Percentiles rank a stretch among this genome's conserved stretches.
Conservation (phyloP, 2,113 vertebrate genomes). For the Daphoenositta chrysoptera region DNA sequence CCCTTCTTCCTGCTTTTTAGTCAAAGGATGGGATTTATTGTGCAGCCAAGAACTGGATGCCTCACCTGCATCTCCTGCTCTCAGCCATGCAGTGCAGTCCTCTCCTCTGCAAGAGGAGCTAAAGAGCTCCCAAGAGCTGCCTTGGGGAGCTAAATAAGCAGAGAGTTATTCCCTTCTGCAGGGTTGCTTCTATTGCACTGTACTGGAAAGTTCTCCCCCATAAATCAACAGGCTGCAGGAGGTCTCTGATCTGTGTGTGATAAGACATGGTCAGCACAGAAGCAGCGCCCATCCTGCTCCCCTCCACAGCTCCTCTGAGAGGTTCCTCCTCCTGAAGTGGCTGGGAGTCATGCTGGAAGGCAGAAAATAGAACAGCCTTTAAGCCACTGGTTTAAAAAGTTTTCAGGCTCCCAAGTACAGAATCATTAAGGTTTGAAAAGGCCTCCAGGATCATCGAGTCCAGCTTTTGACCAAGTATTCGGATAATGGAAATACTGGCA, state of each 20-base stretch:
- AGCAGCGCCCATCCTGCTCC: not conserved
- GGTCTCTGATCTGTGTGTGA: not conserved
- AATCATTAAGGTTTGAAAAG: not conserved
- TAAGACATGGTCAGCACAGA: not conserved
- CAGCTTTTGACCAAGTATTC: not conserved
- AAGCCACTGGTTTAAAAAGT: not conserved
- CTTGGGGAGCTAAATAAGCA: not conserved
- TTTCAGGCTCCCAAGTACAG: not conserved
- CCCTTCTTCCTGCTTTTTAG: not conserved
- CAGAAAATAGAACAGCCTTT: not conserved
- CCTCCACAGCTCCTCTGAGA: not conserved
- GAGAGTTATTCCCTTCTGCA: not conserved
- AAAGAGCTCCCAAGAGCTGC: accelerated
- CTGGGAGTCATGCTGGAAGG: not conserved
- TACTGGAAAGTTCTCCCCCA: not conserved
- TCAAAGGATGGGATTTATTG: not conserved
- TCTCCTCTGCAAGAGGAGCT: not conserved
- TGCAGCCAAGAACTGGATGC: not conserved
- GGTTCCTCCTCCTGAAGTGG: not conserved
- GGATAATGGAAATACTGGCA: not conserved
- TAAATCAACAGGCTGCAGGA: not conserved
- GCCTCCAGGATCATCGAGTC: not conserved
- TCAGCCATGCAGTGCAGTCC: not conserved
- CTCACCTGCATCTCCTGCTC: not conserved
- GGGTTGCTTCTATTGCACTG: too few relatives aligned